These are phyloP conservation scores for Hydra vulgaris DNA, from an alignment of 30 jellyfish, hydroid and myxozoan genomes.

Conservation along the genomic window DNA sequence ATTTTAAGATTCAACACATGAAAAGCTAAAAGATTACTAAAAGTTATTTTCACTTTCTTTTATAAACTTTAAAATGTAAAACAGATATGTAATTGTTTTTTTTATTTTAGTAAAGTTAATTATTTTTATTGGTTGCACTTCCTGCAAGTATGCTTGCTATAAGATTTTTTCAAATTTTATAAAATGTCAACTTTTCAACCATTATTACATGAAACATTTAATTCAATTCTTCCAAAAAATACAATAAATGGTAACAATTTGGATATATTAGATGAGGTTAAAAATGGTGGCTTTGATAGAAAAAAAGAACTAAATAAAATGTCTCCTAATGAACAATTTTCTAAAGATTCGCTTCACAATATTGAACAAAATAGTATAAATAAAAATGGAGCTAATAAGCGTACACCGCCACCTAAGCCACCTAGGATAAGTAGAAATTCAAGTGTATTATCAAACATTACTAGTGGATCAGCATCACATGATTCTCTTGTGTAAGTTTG, in stretches of 20 bases:
- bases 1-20: too few species aligned
- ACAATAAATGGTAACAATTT: not conserved
- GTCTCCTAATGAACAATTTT: not conserved
- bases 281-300: not conserved
- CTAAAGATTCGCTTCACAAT: not conserved
- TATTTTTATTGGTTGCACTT: not conserved
- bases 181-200: not conserved
- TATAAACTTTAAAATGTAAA: too few species aligned
- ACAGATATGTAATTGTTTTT: too few species aligned
- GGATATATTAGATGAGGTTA: not conserved
- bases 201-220: not conserved
- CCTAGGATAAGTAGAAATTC: constrained; percentile 19
- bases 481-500: not conserved
- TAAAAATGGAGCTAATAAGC: constrained; percentile 11
- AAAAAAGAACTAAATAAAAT: not conserved
- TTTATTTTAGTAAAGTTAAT: not conserved
- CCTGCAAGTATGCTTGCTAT: not conserved
- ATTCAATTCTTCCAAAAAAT: not conserved
- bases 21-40: too few species aligned
- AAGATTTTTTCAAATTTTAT: not conserved
- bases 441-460: not conserved
- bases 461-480: not conserved
- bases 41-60: too few species aligned
- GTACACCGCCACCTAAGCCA: constrained; percentile 38
- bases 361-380: not conserved